A percentile compares a stretch with the other conserved stretches of the same genome.
Evolutionary conservation across 2,888 invertebrate species (phyloP).

Genomic region (Lypha dubia): DNA sequence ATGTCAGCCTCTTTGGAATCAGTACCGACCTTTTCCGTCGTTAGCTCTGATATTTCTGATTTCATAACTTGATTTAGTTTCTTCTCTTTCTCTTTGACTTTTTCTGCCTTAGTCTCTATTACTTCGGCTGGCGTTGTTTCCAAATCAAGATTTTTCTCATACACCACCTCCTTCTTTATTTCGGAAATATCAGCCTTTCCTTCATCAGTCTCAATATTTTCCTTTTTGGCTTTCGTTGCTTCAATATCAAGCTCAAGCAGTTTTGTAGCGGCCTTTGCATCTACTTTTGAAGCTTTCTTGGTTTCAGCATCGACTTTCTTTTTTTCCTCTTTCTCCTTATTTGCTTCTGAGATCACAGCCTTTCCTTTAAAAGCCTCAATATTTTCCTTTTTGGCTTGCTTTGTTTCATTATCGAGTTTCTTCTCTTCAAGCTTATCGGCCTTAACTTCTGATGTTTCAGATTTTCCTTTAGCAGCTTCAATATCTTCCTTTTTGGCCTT

Average conservation of each 20-base stretch:
- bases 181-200: slow-evolving; percentile 58
- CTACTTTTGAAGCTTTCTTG: slow-evolving; percentile 1
- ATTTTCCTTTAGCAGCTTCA: background rate
- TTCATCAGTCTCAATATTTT: slow-evolving; percentile 34
- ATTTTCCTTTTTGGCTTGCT: slow-evolving; percentile 33
- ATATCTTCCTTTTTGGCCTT: slow-evolving; percentile 4
- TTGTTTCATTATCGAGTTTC: slow-evolving; percentile 41
- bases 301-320: background rate
- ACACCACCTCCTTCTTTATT: slow-evolving; percentile 64
- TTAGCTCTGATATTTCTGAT: too few species aligned
- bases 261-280: background rate
- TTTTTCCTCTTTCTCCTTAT: slow-evolving; percentile 21
- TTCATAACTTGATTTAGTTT: slow-evolving; percentile 42
- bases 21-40: too few species aligned
- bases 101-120: slow-evolving; percentile 56
- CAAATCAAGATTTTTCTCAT: slow-evolving; percentile 61
- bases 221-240: slow-evolving; percentile 28
- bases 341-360: slow-evolving; percentile 26
- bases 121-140: slow-evolving; percentile 16
- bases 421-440: slow-evolving; percentile 38
- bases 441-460: slow-evolving; percentile 36
- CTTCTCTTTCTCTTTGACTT: slow-evolving; percentile 72
- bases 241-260: slow-evolving; percentile 3
- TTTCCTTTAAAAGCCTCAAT: background rate
- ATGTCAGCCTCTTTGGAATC: slow-evolving; percentile 1